These are phyloP conservation scores for Chloropsis cyanopogon DNA, from an alignment of 2,113 vertebrate species.

Conservation along the genomic window DNA sequence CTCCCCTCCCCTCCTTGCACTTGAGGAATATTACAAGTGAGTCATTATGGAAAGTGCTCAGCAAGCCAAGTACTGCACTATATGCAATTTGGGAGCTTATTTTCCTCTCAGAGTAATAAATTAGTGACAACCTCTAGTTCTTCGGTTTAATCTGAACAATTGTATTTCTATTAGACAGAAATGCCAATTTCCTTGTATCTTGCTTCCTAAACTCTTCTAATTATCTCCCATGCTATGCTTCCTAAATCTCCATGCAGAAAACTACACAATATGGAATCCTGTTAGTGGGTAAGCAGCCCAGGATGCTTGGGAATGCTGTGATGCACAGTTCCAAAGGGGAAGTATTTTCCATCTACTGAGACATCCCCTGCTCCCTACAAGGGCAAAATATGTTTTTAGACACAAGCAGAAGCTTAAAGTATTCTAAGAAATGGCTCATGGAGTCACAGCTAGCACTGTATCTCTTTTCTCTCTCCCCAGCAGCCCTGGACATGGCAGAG, in stretches of 20 bases:
- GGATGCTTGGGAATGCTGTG: fast-evolving
- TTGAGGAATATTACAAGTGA: background rate
- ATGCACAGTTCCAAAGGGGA: background rate
- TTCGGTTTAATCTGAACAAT: background rate
- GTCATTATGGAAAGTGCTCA: background rate
- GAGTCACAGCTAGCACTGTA: fast-evolving
- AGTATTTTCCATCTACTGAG: background rate
- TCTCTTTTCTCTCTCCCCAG: background rate
- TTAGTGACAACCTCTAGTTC: background rate
- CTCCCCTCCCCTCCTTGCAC: background rate
- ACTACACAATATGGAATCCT: background rate
- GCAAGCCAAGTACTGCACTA: background rate
- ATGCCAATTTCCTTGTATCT: background rate
- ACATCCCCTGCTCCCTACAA: background rate
- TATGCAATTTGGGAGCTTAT: background rate
- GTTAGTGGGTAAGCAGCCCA: background rate
- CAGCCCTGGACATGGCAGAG: background rate
- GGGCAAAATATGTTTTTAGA: fast-evolving
- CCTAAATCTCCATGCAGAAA: background rate
- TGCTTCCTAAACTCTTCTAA: background rate
- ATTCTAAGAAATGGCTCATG: fast-evolving
- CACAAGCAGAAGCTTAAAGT: background rate
- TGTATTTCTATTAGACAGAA: background rate
- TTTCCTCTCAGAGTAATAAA: background rate
- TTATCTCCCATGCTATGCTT: background rate